Percentiles rank a stretch among this genome's conserved stretches.
These are phyloP conservation scores for Pteromalus puparum DNA, from an alignment of 1,140 invertebrate species.

Conservation along the genomic window DNA sequence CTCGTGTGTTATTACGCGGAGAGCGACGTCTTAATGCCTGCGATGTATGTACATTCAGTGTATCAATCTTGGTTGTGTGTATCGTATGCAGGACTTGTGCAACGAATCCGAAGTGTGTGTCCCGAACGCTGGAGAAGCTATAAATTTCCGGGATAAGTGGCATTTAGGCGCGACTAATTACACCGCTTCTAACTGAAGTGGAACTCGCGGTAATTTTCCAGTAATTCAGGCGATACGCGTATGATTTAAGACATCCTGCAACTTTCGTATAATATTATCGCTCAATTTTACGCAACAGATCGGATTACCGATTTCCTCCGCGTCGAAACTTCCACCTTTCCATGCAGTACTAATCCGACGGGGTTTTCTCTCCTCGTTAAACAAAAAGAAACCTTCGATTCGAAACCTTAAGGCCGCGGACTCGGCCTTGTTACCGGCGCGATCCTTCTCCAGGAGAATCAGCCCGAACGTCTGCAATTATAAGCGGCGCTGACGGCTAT, in stretches of 20 bases:
- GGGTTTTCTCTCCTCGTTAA: neutral
- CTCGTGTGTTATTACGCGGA: neutral
- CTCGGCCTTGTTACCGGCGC: neutral
- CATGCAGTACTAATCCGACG: neutral
- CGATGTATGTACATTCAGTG: neutral
- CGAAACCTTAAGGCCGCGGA: neutral
- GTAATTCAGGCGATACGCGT: too few species aligned
- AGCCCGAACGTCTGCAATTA: conserved; percentile 39
- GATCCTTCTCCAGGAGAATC: neutral
- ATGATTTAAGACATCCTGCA: neutral
- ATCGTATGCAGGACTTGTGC: neutral
- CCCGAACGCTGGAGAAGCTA: neutral
- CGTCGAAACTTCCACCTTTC: neutral
- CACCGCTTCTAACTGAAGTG: neutral
- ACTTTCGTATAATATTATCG: neutral
- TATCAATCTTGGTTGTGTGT: neutral
- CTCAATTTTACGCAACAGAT: neutral
- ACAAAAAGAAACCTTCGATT: neutral
- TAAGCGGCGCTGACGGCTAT: neutral
- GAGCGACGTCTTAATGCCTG: neutral
- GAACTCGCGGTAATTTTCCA: neutral
- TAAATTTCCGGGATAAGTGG: neutral
- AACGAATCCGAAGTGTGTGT: too few species aligned
- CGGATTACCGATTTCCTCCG: neutral
- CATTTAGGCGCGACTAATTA: neutral